Evolutionary conservation across 2,113 vertebrate genomes (phyloP).

Genomic region (Theristicus caerulescens): DNA sequence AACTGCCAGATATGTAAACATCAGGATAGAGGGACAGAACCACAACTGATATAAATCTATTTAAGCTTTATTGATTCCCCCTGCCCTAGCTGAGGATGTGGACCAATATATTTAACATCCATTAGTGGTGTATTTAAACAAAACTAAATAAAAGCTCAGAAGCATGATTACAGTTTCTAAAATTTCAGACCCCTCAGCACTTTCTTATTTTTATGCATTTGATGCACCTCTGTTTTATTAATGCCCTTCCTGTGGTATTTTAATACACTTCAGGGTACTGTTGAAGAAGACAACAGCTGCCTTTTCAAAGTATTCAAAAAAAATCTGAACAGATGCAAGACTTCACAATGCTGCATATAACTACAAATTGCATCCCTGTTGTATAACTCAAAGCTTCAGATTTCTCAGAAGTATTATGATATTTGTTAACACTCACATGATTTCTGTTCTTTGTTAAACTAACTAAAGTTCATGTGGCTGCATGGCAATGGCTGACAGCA

Average conservation of each 20-base stretch:
- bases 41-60: not conserved
- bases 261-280: not conserved
- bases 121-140: slow-evolving; percentile 36
- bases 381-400: not conserved
- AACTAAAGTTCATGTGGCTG: not conserved
- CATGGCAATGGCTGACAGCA: not conserved
- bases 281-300: not conserved
- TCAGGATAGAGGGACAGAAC: not conserved
- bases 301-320: not conserved
- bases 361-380: not conserved
- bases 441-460: not conserved
- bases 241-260: slow-evolving; percentile 36
- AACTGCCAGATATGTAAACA: not conserved
- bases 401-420: not conserved
- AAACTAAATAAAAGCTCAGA: slow-evolving; percentile 19
- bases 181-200: slow-evolving; percentile 38
- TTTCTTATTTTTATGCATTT: slow-evolving; percentile 28
- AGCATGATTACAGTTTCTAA: slow-evolving; percentile 11
- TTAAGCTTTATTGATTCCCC: not conserved
- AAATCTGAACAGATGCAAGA: not conserved
- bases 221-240: slow-evolving; percentile 25
- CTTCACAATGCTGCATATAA: not conserved
- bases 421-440: not conserved
- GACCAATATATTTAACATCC: slow-evolving; percentile 26
- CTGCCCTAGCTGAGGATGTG: not conserved